phyloP scores from a whole-genome alignment of 1,140 invertebrate genomes.

The Macrotrachela quadricornifera region DNA sequence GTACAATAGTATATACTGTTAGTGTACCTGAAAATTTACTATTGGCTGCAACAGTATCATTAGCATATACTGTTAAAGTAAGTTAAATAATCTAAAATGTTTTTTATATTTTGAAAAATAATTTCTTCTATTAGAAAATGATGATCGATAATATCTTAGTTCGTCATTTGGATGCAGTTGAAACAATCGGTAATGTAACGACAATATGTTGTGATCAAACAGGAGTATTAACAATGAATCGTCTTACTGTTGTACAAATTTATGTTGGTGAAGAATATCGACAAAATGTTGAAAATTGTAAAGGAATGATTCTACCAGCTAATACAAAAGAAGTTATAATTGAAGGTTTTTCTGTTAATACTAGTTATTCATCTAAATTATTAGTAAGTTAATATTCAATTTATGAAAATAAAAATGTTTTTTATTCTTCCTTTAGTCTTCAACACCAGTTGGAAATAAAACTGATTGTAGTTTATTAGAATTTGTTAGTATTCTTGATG shows the following conservation, averaged over 20 bases:
- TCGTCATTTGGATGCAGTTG: slow-evolving; percentile 92
- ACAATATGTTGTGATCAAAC: slow-evolving; percentile 98
- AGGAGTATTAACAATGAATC: slow-evolving; percentile 89
- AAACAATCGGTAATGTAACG: slow-evolving; percentile 99
- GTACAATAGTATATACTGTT: slow-evolving; percentile 94
- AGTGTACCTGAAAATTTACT: slow-evolving; percentile 96
- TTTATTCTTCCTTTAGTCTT: not conserved
- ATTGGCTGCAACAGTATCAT: slow-evolving; percentile 80
- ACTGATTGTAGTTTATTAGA: slow-evolving; percentile 92
- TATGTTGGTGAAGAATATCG: slow-evolving; percentile 28
- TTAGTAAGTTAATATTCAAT: not conserved
- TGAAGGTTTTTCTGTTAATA: not conserved
- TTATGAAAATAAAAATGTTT: not conserved
- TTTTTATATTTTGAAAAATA: slow-evolving; percentile 32
- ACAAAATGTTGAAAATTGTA: slow-evolving; percentile 12
- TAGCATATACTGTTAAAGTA: slow-evolving; percentile 84
- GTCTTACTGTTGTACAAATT: slow-evolving; percentile 87
- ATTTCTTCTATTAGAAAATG: slow-evolving; percentile 62
- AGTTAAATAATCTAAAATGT: no score
- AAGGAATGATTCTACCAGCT: not conserved
- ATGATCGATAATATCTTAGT: slow-evolving; percentile 93
- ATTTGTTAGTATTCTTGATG: slow-evolving; percentile 62
- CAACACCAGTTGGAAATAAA: slow-evolving; percentile 89
- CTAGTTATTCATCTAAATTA: slow-evolving; percentile 1
- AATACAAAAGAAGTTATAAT: not conserved